Conservation (phyloP, 2,113 vertebrate species). For the Andinoacara biseriatus region DNA sequence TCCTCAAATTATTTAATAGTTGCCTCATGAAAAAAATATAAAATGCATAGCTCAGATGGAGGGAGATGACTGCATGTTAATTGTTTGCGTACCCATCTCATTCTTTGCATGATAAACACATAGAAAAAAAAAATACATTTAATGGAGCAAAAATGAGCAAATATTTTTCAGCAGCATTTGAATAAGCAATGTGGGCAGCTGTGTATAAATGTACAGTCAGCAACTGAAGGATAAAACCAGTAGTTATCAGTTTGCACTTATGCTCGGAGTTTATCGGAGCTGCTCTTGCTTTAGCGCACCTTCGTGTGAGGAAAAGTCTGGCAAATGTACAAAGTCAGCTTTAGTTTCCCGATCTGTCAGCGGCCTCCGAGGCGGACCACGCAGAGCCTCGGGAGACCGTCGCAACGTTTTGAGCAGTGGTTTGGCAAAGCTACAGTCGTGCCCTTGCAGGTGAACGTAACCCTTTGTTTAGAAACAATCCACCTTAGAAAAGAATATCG, state of each 20-base stretch:
- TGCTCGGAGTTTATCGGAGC: constrained; percentile 15
- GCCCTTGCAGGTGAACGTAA: constrained; percentile 12
- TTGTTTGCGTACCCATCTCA: background rate
- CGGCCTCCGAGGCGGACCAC: background rate
- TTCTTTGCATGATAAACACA: background rate
- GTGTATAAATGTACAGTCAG: background rate
- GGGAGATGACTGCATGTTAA: background rate
- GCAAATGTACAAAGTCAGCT: constrained; percentile 14
- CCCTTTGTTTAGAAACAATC: constrained; percentile 16
- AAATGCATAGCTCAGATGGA: background rate
- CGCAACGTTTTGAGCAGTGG: background rate
- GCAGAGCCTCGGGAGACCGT: background rate
- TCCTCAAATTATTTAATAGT: background rate
- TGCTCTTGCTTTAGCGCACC: background rate
- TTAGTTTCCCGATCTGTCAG: background rate
- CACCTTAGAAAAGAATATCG: constrained; percentile 9
- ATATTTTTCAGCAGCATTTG: background rate
- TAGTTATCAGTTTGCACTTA: constrained; percentile 14
- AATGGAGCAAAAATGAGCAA: background rate
- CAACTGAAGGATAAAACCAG: constrained; percentile 5
- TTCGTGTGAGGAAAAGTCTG: constrained; percentile 1
- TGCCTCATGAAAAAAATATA: background rate
- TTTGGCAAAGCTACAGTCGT: constrained; percentile 11
- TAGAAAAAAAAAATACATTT: background rate
- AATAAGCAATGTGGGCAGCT: background rate